These are phyloP conservation scores for Ianthella basta DNA, from an alignment of 37 sponge, comb jelly and placozoan genomes.

Conservation along the genomic window DNA sequence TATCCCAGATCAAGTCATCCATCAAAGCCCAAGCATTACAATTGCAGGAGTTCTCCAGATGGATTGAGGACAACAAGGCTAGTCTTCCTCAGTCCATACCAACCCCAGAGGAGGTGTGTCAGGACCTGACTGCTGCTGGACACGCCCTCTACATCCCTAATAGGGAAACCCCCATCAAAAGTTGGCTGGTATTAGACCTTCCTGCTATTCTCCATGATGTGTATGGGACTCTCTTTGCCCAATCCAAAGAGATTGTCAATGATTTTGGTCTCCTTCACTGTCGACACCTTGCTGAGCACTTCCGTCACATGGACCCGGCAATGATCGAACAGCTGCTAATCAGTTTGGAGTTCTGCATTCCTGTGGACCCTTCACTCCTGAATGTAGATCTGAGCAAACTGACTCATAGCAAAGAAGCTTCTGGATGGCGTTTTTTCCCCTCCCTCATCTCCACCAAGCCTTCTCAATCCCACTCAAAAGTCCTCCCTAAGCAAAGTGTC, in stretches of 20 bases:
- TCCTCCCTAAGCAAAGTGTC: too few relatives aligned
- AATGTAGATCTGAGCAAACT: background rate
- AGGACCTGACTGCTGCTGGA: constrained; percentile 17
- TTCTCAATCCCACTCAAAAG: too few relatives aligned
- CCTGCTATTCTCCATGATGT: constrained; percentile 10
- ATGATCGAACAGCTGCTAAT: background rate
- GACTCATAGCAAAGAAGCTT: background rate
- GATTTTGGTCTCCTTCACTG: constrained; percentile 9
- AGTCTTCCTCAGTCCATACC: background rate
- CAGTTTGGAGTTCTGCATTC: constrained; percentile 32
- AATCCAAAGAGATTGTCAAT: background rate
- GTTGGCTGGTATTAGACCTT: constrained; percentile 24
- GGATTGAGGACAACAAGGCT: background rate
- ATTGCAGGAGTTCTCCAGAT: background rate
- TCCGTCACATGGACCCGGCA: background rate
- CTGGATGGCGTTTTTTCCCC: constrained; percentile 1
- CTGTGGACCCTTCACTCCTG: constrained; percentile 24
- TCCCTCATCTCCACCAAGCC: background rate
- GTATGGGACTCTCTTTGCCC: constrained; percentile 21
- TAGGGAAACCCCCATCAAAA: background rate
- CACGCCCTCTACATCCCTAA: background rate
- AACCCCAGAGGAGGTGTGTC: constrained; percentile 6
- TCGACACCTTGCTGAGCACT: background rate
- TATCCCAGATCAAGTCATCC: too few relatives aligned
- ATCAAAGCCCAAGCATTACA: too few relatives aligned